A percentile compares a stretch with the other conserved stretches of the same genome.
Evolutionary conservation across 1,140 invertebrate genomes (phyloP).

Genomic region (Mactra quadrangularis): DNA sequence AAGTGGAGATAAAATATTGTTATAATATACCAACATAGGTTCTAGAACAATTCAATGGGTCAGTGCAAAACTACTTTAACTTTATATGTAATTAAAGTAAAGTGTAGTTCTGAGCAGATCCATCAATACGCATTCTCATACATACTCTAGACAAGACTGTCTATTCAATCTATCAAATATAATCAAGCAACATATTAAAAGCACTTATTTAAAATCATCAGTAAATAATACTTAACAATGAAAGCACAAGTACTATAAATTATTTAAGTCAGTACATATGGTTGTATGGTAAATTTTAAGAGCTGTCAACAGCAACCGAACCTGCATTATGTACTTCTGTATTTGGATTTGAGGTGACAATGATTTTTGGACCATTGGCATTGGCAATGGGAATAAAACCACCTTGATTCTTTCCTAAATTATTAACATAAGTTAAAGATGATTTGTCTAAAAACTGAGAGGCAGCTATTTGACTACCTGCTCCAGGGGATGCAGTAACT

Average conservation of each 20-base stretch:
- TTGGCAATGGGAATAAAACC: constrained; percentile 49
- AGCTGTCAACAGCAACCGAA: constrained; percentile 40
- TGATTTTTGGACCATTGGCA: constrained; percentile 11
- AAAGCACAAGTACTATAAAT: constrained; percentile 52
- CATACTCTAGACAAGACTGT: no score
- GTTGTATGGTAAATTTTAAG: background rate
- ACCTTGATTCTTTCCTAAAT: constrained; percentile 22
- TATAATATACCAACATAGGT: no score
- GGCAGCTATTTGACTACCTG: constrained; percentile 32
- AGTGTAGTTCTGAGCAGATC: no score
- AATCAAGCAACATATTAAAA: constrained; percentile 45
- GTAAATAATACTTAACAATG: constrained; percentile 59
- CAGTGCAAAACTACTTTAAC: no score
- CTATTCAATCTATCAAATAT: no score
- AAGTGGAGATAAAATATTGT: no score
- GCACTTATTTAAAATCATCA: constrained; percentile 58
- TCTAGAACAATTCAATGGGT: no score
- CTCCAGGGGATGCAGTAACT: constrained; percentile 17
- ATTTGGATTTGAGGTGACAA: background rate
- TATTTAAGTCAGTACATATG: background rate
- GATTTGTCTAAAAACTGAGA: constrained; percentile 22
- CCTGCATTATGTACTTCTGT: constrained; percentile 1
- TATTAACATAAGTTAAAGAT: background rate
- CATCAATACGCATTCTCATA: no score
- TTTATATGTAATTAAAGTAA: no score